Base-by-base conservation (phyloP, 2,113 vertebrate species). In the Sorex araneus region DNA sequence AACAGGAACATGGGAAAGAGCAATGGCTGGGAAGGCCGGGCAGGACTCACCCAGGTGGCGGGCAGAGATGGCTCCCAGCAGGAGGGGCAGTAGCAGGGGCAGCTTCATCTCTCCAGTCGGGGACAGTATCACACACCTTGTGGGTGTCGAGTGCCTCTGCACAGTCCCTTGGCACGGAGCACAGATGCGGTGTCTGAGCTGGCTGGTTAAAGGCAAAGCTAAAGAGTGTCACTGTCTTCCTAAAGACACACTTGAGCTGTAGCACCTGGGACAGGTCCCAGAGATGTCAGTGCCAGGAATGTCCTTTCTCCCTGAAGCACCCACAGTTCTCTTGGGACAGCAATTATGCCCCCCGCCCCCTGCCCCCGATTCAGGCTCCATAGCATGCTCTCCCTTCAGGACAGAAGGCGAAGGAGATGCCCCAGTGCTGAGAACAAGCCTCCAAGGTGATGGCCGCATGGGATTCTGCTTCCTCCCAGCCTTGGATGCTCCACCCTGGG, bases 41-140 rank as follows among this genome's bases (percentile, higher is more conserved):
- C n/a, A 30, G 2, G 27, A 79, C 83, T 90, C 77, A 95, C 96
- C 57, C 54, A 43, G 54, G 47, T 43, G 76, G 32, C 90, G 8
- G 76, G 92, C 82, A 64, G 78, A 45, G 13, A 69, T 79, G 2
- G 63, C 76, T 15, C 83, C 88, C 80, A 95, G 63, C 70, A 95
- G 88, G 34, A 92, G 32, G 2, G 36, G 15, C 43, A 95, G 73
- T 5, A 90, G 19, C 70, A 95, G 50, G 2, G 1, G 0, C 25
- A 1, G 0, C 3, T 43, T 83, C 94, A 95, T 95, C 1, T 54
- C 67, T 70, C 0, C 5, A 6, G 34, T 40, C 30, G 36, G 16
- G 11, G 21, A 28, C 1, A 0, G 43, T 4, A 8, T 43, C 43
- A 25, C 66, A 40, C 12, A 76, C 30, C 75, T 21, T 21, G 6